These are phyloP conservation scores for Adelphocoris suturalis DNA, from an alignment of 2,888 invertebrate species.

Conservation along the genomic window DNA sequence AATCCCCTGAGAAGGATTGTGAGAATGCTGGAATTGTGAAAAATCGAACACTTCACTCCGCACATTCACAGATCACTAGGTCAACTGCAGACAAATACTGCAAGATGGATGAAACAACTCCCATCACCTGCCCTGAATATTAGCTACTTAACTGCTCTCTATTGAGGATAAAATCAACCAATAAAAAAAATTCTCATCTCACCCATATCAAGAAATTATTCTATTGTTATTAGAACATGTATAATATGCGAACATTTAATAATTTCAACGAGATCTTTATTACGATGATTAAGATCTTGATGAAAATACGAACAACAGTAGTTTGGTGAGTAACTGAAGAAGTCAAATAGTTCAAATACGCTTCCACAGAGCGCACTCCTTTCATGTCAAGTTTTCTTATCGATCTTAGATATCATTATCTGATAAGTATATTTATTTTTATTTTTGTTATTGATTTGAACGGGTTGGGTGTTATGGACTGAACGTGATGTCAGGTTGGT, in stretches of 20 bases:
- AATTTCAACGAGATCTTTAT: too few species aligned
- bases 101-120: constrained; percentile 40
- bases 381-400: constrained; percentile 5
- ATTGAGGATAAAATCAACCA: neutral
- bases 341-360: neutral
- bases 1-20: neutral
- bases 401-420: constrained; percentile 1
- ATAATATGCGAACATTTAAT: too few species aligned
- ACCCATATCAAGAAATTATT: neutral
- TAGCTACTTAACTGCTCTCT: neutral
- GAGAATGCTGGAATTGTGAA: neutral
- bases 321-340: neutral
- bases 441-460: neutral
- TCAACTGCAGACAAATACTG: constrained; percentile 54
- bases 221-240: too few species aligned
- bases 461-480: too few species aligned
- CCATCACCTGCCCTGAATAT: neutral
- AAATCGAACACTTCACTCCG: neutral
- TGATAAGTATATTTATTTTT: constrained; percentile 14
- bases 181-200: neutral
- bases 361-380: neutral
- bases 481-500: too few species aligned
- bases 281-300: too few species aligned
- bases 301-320: neutral
- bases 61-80: constrained; percentile 36